phyloP scores from a whole-genome alignment of 2,113 vertebrate species.

The Bungarus multicinctus region DNA sequence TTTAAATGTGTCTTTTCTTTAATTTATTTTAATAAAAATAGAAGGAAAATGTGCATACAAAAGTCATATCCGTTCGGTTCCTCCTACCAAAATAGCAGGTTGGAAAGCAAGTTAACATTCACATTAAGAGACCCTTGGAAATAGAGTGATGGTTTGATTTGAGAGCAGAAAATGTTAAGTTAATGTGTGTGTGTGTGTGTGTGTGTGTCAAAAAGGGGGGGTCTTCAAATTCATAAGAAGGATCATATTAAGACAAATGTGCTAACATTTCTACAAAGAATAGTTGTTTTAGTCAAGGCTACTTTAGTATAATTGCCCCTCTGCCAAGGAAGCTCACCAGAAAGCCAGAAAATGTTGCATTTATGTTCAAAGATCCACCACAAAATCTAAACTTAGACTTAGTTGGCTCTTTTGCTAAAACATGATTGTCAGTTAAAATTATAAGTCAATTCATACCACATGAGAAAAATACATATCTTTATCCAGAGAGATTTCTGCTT shows the following conservation, averaged over 20 bases:
- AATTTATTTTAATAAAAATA: slow-evolving; percentile 60
- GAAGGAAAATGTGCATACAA: slow-evolving; percentile 50
- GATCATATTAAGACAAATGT: background rate
- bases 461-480: background rate
- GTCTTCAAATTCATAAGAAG: slow-evolving; percentile 29
- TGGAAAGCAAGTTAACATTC: slow-evolving; percentile 50
- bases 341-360: background rate
- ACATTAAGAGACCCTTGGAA: slow-evolving; percentile 33
- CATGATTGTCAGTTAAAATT: slow-evolving; percentile 3
- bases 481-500: background rate
- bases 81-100: slow-evolving; percentile 48
- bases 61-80: slow-evolving; percentile 59
- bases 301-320: background rate
- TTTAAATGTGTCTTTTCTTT: slow-evolving; percentile 67
- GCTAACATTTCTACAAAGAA: slow-evolving; percentile 13
- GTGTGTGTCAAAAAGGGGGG: background rate
- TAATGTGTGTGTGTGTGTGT: background rate
- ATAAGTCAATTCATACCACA: background rate
- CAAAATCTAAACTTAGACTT: slow-evolving; percentile 7
- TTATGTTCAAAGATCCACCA: slow-evolving; percentile 6
- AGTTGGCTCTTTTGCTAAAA: background rate
- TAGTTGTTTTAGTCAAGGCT: slow-evolving; percentile 1
- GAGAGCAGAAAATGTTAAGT: background rate
- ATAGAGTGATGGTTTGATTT: background rate
- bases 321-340: background rate